Base-by-base conservation (phyloP, 2,113 vertebrate species). In the Anas platyrhynchos region DNA sequence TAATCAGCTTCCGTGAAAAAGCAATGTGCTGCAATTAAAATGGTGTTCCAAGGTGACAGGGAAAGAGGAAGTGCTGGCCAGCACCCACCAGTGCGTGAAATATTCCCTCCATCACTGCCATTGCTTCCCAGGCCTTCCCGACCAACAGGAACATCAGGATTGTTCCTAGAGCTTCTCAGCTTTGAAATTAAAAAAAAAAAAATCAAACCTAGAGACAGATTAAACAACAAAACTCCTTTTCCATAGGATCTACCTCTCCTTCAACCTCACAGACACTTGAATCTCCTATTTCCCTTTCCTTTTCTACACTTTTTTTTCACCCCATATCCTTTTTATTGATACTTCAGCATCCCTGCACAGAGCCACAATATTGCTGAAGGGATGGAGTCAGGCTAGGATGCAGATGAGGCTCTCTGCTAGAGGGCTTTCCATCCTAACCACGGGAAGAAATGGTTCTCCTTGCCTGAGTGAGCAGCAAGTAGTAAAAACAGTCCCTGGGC, bases 281-380 rank as follows among this genome's bases (percentile, higher is more conserved):
- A 92, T 95, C 93, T 96, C 88, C 91, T 76, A 43, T 75, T 82
- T 91, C 27, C 56, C 46, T 84, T 67, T 83, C 54, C 34, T 34
- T 52, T 38, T 38, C 36, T 86, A 13, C 25, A 44, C 34, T 86
- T 93, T 29, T 29, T 34, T 82, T 79, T 93, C 65, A 88, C 52
- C 11, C 16, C 31, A 38, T 16, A 61, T 83, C 46, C 34, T 59
- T 91, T 71, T 54, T 52, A 13, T 2, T n/a, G 54, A 52, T 46
- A 77, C 43, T 82, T 81, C n/a, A 86, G 82, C 41, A 87, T 17
- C 69, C 31, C 26, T 69, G 46, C 58, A 61, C 34, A 83, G 52
- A 88, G 50, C 9, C 22, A 18, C 17, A 43, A 74, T 50, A 86
- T 27, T 21, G 32, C 52, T 62, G n/a, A 85, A 77, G 27, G 61